These are phyloP conservation scores for Nasonovia ribisnigri DNA, from an alignment of 2,888 invertebrate genomes.

Conservation along the genomic window DNA sequence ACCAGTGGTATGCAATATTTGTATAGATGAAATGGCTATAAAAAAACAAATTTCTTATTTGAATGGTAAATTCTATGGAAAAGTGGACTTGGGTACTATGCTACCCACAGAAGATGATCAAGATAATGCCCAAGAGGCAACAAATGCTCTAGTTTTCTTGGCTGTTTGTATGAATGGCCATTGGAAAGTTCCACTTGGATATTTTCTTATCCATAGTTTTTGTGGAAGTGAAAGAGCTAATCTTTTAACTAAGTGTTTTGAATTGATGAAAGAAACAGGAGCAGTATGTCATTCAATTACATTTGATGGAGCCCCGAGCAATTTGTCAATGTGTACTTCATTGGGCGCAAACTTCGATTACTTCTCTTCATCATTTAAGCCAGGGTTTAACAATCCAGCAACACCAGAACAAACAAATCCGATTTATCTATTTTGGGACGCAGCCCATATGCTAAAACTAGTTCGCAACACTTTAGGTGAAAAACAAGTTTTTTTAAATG, in stretches of 20 bases:
- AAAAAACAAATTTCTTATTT: too few relatives aligned
- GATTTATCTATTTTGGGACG: constrained; percentile 35
- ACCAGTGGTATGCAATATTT: too few relatives aligned
- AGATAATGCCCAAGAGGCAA: constrained; percentile 33
- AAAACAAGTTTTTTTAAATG: not conserved
- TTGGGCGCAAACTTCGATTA: constrained; percentile 64
- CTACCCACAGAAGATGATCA: not conserved
- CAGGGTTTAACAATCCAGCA: constrained; percentile 51
- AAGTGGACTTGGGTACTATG: not conserved
- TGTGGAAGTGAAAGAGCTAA: constrained; percentile 55
- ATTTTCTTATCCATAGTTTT: constrained; percentile 63
- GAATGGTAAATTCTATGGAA: not conserved
- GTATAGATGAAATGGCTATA: too few relatives aligned
- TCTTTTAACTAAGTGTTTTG: constrained; percentile 39
- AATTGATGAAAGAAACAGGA: constrained; percentile 53
- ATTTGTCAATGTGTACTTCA: too few relatives aligned
- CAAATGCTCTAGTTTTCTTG: constrained; percentile 62
- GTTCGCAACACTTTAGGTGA: too few relatives aligned
- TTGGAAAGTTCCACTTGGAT: constrained; percentile 66
- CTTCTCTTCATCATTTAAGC: constrained; percentile 18
- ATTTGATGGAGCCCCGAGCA: constrained; percentile 65
- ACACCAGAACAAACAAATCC: not conserved
- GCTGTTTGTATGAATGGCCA: constrained; percentile 59
- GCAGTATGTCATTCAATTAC: constrained; percentile 56
- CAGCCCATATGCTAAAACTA: constrained; percentile 26